Conservation (phyloP, 2,113 vertebrate species). For the Pseudopipra pipra region DNA sequence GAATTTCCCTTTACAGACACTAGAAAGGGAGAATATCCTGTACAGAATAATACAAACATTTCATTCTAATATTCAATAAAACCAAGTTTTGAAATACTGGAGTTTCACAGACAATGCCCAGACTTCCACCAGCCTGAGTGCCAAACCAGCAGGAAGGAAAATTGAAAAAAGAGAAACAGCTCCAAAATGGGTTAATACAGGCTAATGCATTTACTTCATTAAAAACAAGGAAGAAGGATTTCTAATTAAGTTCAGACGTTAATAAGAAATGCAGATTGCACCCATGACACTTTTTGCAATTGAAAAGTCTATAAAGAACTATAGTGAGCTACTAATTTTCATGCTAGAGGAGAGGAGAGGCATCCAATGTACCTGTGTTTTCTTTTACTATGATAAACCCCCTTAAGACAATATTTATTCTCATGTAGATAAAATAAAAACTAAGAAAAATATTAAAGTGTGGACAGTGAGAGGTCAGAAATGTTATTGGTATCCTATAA, state of each 20-base stretch:
- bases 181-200: not conserved
- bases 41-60: not conserved
- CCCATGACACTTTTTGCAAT: not conserved
- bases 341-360: not conserved
- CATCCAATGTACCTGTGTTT: not conserved
- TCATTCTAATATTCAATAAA: not conserved
- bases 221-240: not conserved
- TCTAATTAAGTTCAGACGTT: not conserved
- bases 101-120: not conserved
- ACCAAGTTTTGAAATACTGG: not conserved
- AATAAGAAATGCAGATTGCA: not conserved
- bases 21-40: not conserved
- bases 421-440: not conserved
- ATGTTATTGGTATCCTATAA: not conserved
- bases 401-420: not conserved
- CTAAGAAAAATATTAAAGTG: not conserved
- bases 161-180: not conserved
- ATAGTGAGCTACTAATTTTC: not conserved
- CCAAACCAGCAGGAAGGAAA: not conserved
- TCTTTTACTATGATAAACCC: not conserved
- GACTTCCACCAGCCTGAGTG: not conserved
- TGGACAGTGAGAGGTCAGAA: not conserved
- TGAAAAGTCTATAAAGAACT: not conserved
- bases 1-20: not conserved
- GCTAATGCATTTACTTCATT: not conserved